Conservation (phyloP, 2,888 invertebrate genomes). For the Cerastis rubricosa region DNA sequence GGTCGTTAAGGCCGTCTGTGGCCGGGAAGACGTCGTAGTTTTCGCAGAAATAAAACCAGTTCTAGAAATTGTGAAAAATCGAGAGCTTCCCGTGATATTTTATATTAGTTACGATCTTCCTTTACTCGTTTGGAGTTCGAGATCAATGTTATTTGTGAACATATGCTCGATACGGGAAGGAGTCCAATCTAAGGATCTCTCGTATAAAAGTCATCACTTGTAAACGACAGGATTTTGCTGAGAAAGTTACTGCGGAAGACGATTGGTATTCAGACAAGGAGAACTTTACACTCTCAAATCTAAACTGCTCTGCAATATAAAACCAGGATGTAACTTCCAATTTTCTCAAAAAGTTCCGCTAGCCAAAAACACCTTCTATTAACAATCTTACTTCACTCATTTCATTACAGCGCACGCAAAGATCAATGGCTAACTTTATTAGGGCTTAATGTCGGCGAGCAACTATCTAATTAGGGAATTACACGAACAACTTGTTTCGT, state of each 20-base stretch:
- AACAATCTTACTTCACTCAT: conserved; percentile 20
- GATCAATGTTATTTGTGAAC: conserved; percentile 49
- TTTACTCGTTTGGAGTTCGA: conserved; percentile 23
- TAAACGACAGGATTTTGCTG: conserved; percentile 43
- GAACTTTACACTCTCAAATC: conserved; percentile 19
- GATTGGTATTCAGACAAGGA: conserved; percentile 18
- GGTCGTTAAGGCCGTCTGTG: conserved; percentile 63
- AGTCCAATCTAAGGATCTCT: conserved; percentile 51
- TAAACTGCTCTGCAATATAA: conserved; percentile 9
- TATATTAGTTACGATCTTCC: conserved; percentile 40
- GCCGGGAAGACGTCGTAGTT: conserved; percentile 57
- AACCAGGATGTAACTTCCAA: neutral
- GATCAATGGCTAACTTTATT: conserved; percentile 65
- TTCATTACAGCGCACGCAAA: conserved; percentile 50
- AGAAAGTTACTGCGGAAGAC: conserved; percentile 26
- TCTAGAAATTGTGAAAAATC: conserved; percentile 52
- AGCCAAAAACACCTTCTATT: conserved; percentile 12
- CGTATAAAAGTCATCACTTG: conserved; percentile 53
- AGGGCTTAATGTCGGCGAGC: conserved; percentile 55
- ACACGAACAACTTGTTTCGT: conserved; percentile 64
- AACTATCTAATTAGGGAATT: conserved; percentile 69
- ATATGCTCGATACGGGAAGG: conserved; percentile 35
- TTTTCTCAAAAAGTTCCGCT: neutral
- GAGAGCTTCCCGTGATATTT: conserved; percentile 51
- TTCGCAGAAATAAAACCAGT: conserved; percentile 50